Conservation (phyloP, 2,797 vertebrate species). For the Percopsis omiscomaycus region DNA sequence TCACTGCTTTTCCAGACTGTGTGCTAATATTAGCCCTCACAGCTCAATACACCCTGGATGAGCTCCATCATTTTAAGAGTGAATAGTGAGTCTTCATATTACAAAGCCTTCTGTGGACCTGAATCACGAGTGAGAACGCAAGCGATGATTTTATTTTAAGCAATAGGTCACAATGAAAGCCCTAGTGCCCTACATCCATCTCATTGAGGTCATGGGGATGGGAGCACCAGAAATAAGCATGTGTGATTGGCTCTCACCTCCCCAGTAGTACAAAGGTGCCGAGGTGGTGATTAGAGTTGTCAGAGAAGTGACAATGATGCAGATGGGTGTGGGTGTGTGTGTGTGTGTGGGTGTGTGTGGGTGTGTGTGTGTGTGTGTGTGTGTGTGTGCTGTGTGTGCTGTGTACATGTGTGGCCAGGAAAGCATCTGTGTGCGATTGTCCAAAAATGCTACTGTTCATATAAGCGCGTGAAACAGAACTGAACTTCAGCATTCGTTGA, state of each 20-base stretch:
- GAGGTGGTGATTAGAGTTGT: slow-evolving; percentile 50
- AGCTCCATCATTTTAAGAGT: slow-evolving; percentile 31
- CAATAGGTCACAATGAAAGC: slow-evolving; percentile 24
- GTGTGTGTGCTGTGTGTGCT: slow-evolving; percentile 1
- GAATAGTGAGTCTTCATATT: slow-evolving; percentile 37
- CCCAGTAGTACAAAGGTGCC: slow-evolving; percentile 44
- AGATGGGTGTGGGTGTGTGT: slow-evolving; percentile 30
- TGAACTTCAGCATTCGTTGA: slow-evolving; percentile 31
- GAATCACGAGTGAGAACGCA: slow-evolving; percentile 29
- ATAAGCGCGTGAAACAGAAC: slow-evolving; percentile 9
- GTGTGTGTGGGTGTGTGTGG: slow-evolving; percentile 14
- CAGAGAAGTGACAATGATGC: slow-evolving; percentile 41
- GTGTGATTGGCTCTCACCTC: slow-evolving; percentile 23
- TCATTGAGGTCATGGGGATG: slow-evolving; percentile 17
- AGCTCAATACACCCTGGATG: slow-evolving; percentile 17
- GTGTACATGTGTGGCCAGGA: not conserved
- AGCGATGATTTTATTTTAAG: slow-evolving; percentile 48
- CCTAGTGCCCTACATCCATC: slow-evolving; percentile 37
- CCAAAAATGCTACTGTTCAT: not conserved
- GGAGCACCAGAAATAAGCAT: slow-evolving; percentile 14
- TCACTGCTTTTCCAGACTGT: slow-evolving; percentile 15
- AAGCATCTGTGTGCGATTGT: not conserved
- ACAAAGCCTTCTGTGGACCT: slow-evolving; percentile 32
- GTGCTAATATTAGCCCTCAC: not conserved
- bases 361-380: not conserved